Base-by-base conservation (phyloP, 2,113 vertebrate species). In the Aptenodytes patagonicus region DNA sequence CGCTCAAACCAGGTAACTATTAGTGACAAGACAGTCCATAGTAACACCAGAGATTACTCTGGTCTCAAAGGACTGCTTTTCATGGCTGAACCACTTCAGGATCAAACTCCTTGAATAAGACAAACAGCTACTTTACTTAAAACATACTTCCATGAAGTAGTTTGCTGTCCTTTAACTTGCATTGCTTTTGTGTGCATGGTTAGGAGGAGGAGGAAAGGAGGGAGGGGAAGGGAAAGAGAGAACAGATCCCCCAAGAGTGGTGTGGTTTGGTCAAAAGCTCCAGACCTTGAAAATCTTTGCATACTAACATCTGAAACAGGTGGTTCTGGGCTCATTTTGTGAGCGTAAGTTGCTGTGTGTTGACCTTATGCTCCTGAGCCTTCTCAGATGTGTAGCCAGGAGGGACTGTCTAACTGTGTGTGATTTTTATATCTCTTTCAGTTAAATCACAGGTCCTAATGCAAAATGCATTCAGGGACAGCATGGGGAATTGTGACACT, bases 361-460 rank as follows among this genome's bases (percentile, higher is more conserved):
- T 6, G 14, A 97, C 93, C 81, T 95, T 85, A 79, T 91, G 73
- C 91, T 97, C 92, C 80, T 94, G 90, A 95, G 65, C 47, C 65
- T 97, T 96, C 90, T 95, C 93, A 97, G 87, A 94, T 84, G 89
- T 94, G 94, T 94, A 91, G 83, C 80, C 93, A 93, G 91, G 51
- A 89, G 96, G 79, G 91, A 96, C 92, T 73, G 90, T 96, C 83
- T 95, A 82, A 71, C 68, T 90, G 77, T 36, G 62, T 65, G 93
- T 90, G 57, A 84, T 92, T 97, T 97, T 98, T 96, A 85, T 71
- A 31, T 73, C 86, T 97, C 92, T 97, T 97, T 95, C 94, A 97
- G 89, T 57, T 95, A 95, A 97, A 97, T 92, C 87, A 94, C 94
- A 97, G 77, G 77, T 97, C 79, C 89, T 95, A 87, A 95, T 95